Base-by-base conservation (phyloP, 1,140 invertebrate genomes). In the Nixonia krombeini region DNA sequence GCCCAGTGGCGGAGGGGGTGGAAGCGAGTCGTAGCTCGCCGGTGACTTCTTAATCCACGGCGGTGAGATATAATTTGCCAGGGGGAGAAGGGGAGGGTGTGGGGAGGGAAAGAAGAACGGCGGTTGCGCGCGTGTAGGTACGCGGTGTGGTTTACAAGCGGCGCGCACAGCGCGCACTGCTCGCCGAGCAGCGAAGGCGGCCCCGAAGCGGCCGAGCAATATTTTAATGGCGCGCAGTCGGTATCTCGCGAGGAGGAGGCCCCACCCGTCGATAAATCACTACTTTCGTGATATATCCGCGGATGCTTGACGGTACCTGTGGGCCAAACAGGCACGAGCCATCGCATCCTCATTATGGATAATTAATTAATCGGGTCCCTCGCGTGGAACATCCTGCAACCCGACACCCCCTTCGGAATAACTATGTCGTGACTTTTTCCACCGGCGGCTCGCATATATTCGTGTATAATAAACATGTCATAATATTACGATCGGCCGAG, bases 311-410 rank as follows among this genome's bases (percentile, higher is more conserved):
- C 44, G 35, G 63, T 53, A 45, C 45, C 45, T 56, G 44, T 47
- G 13, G 62, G 1, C 44, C 37, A 45, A 62, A 69, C 64, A 67
- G 57, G 65, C 69, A 73, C 64, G 65, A 70, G 65, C 69, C 74
- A 72, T 72, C 70, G 65, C 68, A 72, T 78, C 68, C 77, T 79
- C 74, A 76, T 79, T 79, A 79, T 74, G 64, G 74, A 73, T 78
- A 77, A 79, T 79, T 81, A 78, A 80, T 80, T 78, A 76, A 78
- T 78, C 76, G 73, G 31, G 29, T 38, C 7, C 15, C 42, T 46
- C 51, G 52, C 46, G 18, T 15, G 29, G 50, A 28, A 49, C 47
- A 45, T 40, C 50, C 50, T 53, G 69, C 50, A 72, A 72, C 63
- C 58, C 57, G 63, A 67, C 69, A 67, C 69, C 63, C 69, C 49